Conservation (phyloP, 2,113 vertebrate species). For the Numida meleagris region DNA sequence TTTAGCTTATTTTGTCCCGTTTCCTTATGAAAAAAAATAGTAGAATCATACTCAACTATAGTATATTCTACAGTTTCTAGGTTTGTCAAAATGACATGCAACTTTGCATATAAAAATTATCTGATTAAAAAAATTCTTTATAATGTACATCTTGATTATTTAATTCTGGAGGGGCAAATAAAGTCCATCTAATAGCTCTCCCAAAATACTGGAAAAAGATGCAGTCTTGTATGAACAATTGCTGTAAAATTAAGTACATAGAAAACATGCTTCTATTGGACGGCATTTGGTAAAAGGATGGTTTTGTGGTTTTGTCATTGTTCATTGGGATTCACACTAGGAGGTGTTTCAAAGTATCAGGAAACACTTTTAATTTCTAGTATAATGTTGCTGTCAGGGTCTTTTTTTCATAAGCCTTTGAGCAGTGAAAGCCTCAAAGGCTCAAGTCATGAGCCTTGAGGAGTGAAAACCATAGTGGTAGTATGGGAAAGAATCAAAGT, state of each 20-base stretch:
- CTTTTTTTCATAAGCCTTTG: not conserved
- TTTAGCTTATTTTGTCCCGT: not conserved
- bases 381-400: not conserved
- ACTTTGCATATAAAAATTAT: not conserved
- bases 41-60: not conserved
- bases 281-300: not conserved
- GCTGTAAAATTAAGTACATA: not conserved
- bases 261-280: not conserved
- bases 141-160: not conserved
- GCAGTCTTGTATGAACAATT: not conserved
- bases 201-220: not conserved
- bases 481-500: not conserved
- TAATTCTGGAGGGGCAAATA: not conserved
- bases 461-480: not conserved
- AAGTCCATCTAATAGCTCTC: not conserved
- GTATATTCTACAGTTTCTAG: not conserved
- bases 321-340: not conserved
- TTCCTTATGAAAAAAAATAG: not conserved
- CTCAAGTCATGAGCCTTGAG: too few relatives aligned
- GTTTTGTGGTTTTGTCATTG: rapidly evolving
- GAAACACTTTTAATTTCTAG: not conserved
- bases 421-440: too few relatives aligned
- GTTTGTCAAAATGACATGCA: not conserved
- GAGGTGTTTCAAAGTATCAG: not conserved
- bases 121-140: not conserved